A percentile compares a stretch with the other conserved stretches of the same genome.
phyloP scores from a whole-genome alignment of 2,888 invertebrate species.

The Scaptomyza parva region DNA sequence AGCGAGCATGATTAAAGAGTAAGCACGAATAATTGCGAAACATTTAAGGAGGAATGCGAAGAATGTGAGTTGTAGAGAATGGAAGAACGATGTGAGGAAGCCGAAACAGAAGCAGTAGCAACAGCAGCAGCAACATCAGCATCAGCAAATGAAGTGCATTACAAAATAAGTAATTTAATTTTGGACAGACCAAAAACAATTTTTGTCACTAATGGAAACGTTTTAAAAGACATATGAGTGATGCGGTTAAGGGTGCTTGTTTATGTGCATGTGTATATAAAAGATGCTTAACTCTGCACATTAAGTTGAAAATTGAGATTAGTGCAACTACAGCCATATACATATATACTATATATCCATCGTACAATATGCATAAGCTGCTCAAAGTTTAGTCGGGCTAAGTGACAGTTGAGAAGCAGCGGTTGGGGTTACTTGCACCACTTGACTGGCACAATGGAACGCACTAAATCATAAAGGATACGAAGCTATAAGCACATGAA shows the following conservation, averaged over 20 bases:
- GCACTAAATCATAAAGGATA: constrained; percentile 73
- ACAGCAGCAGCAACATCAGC: neutral
- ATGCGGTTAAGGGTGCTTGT: neutral
- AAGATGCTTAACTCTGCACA: constrained; percentile 63
- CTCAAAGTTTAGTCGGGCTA: constrained; percentile 78
- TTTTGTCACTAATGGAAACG: constrained; percentile 53
- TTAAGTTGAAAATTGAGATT: constrained; percentile 60
- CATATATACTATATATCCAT: constrained; percentile 13
- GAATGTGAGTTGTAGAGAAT: too few relatives aligned
- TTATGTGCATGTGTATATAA: neutral
- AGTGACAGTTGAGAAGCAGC: constrained; percentile 53
- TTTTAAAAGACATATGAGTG: constrained; percentile 23
- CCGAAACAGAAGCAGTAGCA: neutral
- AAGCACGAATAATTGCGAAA: constrained; percentile 58
- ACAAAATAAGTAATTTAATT: constrained; percentile 48
- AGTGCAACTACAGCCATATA: constrained; percentile 22
- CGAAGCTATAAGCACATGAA: constrained; percentile 51
- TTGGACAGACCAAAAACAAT: constrained; percentile 29
- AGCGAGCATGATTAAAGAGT: constrained; percentile 40
- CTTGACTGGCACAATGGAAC: constrained; percentile 35
- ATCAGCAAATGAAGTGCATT: constrained; percentile 44
- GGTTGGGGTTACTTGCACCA: neutral
- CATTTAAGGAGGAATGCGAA: constrained; percentile 41
- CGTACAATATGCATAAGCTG: constrained; percentile 70
- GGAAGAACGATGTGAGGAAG: neutral